Evolutionary conservation across 2,888 invertebrate species (phyloP).

Genomic region (Dinocampus coccinellae): DNA sequence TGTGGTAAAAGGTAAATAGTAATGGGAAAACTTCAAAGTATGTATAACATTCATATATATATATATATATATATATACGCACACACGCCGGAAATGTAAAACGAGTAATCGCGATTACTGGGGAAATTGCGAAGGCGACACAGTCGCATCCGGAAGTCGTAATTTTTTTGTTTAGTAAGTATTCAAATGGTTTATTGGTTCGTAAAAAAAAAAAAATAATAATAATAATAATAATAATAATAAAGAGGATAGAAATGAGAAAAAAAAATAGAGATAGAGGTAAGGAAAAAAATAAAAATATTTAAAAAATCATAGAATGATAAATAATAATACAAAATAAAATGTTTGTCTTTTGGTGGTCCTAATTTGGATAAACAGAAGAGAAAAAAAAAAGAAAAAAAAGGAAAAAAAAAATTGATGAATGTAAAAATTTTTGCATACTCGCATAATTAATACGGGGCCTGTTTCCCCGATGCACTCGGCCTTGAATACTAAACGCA

Average conservation of each 20-base stretch:
- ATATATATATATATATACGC: conserved; percentile 14
- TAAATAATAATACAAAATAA: background rate
- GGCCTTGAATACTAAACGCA: background rate
- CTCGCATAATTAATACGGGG: background rate
- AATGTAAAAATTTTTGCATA: background rate
- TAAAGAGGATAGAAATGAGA: background rate
- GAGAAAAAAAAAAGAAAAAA: background rate
- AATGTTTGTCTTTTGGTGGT: no score
- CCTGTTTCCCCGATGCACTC: background rate
- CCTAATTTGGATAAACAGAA: background rate
- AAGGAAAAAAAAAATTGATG: no score
- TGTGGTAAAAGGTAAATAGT: background rate
- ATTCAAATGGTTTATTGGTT: conserved; percentile 45
- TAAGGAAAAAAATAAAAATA: background rate
- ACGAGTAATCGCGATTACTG: conserved; percentile 47
- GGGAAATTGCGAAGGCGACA: conserved; percentile 42
- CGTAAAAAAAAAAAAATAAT: conserved; percentile 21
- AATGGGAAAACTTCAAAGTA: conserved; percentile 22
- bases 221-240: background rate
- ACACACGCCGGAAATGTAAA: conserved; percentile 42
- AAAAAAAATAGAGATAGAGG: background rate
- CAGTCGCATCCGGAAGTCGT: conserved; percentile 44
- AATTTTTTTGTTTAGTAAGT: conserved; percentile 40
- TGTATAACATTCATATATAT: background rate
- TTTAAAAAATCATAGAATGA: background rate